Evolutionary conservation across 1,140 invertebrate species (phyloP), one percentile per base, ranked within the genome.

Genomic region (Drosophila oshimai): DNA sequence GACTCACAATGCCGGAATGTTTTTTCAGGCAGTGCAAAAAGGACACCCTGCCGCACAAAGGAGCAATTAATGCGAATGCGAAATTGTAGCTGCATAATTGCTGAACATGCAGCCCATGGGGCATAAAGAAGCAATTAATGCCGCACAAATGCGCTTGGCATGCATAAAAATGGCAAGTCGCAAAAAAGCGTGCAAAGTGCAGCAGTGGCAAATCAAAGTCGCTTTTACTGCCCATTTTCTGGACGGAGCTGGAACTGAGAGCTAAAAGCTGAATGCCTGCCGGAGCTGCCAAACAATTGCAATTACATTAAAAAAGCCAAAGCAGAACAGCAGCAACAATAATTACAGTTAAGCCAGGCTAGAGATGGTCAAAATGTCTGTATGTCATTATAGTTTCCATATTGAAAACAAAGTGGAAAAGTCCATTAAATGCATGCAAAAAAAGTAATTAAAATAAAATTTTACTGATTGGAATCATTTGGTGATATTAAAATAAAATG

Each of bases 91-190:
- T 72, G 70, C 74, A 89, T 87, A 87, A 87, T 87, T 87, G 87
- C 88, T 71, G 87, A 65, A 64, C 57, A 74, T 69, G 78, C 78
- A 79, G 54, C n/a, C n/a, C 58, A 34, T 22, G 29, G 15, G 28
- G 13, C 51, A 87, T 83, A 87, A 89, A 87, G 81, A 75, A 89
- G 87, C 87, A 89, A 89, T 89, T 89, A 89, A 76, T 80, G 76
- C 28, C 61, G 36, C 60, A 77, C 67, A 89, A 89, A 89, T 89
- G 86, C 86, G 86, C 86, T 73, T 89, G 77, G 80, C 77, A 89
- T 89, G 87, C 87, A 89, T 86, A 86, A 89, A 89, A 89, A 79
- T 89, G 70, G 17, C 62, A 46, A 74, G 37, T 76, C 9, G 20
- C 54, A 69, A 73, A 57, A 68, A 51, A 54, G 45, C 58, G 36